Conservation (phyloP, 2,888 invertebrate species). For the Cephus spinipes region DNA sequence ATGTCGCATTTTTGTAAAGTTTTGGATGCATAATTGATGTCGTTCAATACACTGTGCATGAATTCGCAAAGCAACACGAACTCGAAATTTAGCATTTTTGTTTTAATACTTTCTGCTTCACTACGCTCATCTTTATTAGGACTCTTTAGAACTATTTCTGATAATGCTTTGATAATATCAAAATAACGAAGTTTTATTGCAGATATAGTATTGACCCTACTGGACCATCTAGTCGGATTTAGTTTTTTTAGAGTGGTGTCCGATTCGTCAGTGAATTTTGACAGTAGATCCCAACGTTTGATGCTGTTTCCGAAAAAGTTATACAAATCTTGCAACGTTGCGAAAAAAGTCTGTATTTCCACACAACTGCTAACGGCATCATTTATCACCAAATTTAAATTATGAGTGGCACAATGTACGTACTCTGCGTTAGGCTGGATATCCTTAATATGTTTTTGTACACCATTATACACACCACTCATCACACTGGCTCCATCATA, state of each 20-base stretch:
- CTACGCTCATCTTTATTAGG: conserved; percentile 27
- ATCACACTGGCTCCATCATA: conserved; percentile 54
- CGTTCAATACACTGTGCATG: conserved; percentile 32
- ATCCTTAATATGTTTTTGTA: conserved; percentile 43
- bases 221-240: conserved; percentile 51
- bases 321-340: conserved; percentile 34
- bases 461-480: conserved; percentile 42
- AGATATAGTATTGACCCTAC: conserved; percentile 39
- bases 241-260: conserved; percentile 42
- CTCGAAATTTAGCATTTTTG: conserved; percentile 35
- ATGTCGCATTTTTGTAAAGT: conserved; percentile 35
- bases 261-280: conserved; percentile 39
- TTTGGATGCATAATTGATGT: conserved; percentile 37
- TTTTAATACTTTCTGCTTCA: conserved; percentile 36
- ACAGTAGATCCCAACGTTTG: conserved; percentile 43
- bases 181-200: conserved; percentile 39
- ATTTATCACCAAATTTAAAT: conserved; percentile 39
- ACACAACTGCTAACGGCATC: conserved; percentile 34
- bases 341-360: conserved; percentile 30
- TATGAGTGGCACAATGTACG: conserved; percentile 36
- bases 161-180: conserved; percentile 37
- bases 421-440: conserved; percentile 41
- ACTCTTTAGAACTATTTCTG: conserved; percentile 34
- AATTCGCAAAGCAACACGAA: conserved; percentile 34
- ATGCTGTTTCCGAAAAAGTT: conserved; percentile 43